Percentiles rank a stretch among this genome's conserved stretches.
Conservation (phyloP, 2,113 vertebrate genomes). For the Sorex araneus region DNA sequence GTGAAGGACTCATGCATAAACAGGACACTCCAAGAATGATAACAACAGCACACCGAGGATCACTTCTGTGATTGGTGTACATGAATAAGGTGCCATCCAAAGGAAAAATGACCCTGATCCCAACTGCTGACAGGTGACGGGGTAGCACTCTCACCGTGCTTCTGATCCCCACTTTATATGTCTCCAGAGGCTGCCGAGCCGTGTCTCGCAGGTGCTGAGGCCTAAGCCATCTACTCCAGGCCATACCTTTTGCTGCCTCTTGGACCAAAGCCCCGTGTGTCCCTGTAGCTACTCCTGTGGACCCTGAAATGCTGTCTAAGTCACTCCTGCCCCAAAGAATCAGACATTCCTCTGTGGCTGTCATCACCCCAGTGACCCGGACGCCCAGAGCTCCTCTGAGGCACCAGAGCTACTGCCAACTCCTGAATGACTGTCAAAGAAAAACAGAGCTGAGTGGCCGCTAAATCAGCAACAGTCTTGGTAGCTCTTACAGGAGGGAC, state of each 20-base stretch:
- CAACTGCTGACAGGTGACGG: not conserved
- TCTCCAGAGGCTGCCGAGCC: not conserved
- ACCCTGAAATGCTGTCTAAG: not conserved
- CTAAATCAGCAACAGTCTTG: not conserved
- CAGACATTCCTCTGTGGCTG: not conserved
- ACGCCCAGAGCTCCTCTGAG: not conserved
- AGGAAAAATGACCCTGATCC: not conserved
- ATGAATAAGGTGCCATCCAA: not conserved
- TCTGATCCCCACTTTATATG: not conserved
- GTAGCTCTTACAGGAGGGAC: not conserved
- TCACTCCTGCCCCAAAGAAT: accelerated
- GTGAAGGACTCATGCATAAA: not conserved
- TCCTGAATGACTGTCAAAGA: not conserved
- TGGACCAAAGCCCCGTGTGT: no score
- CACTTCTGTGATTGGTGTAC: not conserved
- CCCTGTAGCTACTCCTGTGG: not conserved
- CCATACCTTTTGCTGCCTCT: not conserved
- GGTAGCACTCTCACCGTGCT: not conserved
- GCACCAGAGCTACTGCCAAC: not conserved
- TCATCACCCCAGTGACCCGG: not conserved
- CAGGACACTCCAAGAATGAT: not conserved
- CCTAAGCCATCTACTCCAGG: accelerated
- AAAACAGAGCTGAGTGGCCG: not conserved
- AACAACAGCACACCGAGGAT: not conserved
- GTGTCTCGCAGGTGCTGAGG: not conserved